Percentiles rank a stretch among this genome's conserved stretches.
Evolutionary conservation across 2,888 invertebrate species (phyloP).

Genomic region (Nomada ferruginata): DNA sequence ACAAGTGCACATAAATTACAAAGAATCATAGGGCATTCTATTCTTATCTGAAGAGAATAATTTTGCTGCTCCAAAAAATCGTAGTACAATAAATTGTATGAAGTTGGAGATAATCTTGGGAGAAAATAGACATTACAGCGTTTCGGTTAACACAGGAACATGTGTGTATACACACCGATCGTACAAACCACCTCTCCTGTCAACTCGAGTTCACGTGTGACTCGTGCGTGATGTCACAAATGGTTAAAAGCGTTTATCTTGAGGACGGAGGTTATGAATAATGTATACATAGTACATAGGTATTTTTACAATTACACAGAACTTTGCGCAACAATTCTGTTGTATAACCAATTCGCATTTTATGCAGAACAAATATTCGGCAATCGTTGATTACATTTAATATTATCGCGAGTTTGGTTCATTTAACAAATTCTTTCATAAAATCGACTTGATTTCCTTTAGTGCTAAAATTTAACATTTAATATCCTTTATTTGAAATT

Average conservation of each 20-base stretch:
- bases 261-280: slow-evolving; percentile 41
- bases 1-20: too few species aligned
- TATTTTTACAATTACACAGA: slow-evolving; percentile 31
- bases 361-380: slow-evolving; percentile 4
- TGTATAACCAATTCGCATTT: slow-evolving; percentile 32
- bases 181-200: slow-evolving; percentile 16
- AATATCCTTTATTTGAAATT: too few species aligned
- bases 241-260: slow-evolving; percentile 47
- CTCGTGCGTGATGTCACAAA: slow-evolving; percentile 55
- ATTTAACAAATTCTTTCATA: not conserved
- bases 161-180: slow-evolving; percentile 16
- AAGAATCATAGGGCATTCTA: too few species aligned
- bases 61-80: not conserved
- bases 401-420: not conserved
- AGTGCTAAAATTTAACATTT: too few species aligned
- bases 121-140: slow-evolving; percentile 48
- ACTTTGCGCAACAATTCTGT: slow-evolving; percentile 16
- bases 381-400: slow-evolving; percentile 10
- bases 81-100: not conserved
- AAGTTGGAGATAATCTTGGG: slow-evolving; percentile 21
- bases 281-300: slow-evolving; percentile 16
- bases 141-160: slow-evolving; percentile 36
- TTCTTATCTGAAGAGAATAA: not conserved
- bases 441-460: too few species aligned
- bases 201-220: slow-evolving; percentile 31